Evolutionary conservation across 2,113 vertebrate species (phyloP).

Genomic region (Corythornis madagascariensis): DNA sequence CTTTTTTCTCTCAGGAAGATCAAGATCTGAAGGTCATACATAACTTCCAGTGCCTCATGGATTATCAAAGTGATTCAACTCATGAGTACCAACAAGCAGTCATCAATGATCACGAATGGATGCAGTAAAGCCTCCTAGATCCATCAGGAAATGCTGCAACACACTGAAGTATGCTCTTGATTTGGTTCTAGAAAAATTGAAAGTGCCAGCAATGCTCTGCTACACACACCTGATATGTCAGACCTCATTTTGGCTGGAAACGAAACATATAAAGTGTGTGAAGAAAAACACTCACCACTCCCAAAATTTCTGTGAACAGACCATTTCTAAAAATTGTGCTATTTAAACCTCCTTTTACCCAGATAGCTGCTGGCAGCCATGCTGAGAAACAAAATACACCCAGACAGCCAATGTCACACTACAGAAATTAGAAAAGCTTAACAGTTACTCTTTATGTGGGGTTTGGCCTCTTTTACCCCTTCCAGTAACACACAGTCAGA

Average conservation of each 20-base stretch:
- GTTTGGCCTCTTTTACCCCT: background rate
- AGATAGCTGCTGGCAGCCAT: background rate
- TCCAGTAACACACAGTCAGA: background rate
- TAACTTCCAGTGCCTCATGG: background rate
- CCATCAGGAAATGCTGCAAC: background rate
- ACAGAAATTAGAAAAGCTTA: constrained; percentile 1
- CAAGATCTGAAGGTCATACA: background rate
- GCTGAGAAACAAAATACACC: background rate
- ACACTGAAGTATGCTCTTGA: background rate
- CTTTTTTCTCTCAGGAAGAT: background rate
- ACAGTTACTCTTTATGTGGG: background rate
- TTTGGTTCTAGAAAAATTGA: background rate
- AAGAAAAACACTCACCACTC: background rate
- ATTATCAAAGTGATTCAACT: background rate
- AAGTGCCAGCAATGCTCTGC: background rate
- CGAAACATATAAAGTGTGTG: background rate
- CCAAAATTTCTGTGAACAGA: background rate
- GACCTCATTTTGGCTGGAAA: background rate
- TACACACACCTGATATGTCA: background rate
- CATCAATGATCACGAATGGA: background rate
- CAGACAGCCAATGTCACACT: background rate
- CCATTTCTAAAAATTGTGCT: background rate
- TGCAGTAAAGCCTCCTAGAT: background rate
- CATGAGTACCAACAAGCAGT: background rate
- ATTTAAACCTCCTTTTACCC: background rate